phyloP scores from a whole-genome alignment of 1,140 invertebrate genomes.

The Pogonomyrmex barbatus region DNA sequence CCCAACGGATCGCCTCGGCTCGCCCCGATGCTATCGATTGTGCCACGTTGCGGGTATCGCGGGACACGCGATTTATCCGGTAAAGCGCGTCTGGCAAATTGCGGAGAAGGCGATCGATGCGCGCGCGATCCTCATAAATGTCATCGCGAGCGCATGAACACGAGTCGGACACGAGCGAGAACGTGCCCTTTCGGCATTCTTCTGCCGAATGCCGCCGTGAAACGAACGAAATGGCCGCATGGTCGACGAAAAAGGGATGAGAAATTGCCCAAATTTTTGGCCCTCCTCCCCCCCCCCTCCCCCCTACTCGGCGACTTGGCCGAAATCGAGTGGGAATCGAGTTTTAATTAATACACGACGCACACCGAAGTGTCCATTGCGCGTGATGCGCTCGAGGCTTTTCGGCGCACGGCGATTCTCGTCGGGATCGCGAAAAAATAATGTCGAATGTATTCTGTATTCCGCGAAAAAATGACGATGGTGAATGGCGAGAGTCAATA shows the following conservation, averaged over 20 bases:
- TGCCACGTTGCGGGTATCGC: slow-evolving; percentile 32
- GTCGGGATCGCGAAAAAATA: background rate
- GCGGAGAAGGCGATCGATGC: slow-evolving; percentile 35
- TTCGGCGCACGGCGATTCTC: background rate
- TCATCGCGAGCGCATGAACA: slow-evolving; percentile 38
- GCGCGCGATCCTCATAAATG: slow-evolving; percentile 53
- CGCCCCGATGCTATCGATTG: slow-evolving; percentile 26
- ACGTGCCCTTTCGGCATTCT: background rate
- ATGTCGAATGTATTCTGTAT: background rate
- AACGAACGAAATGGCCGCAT: background rate
- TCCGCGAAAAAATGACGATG: slow-evolving; percentile 6
- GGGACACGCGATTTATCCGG: slow-evolving; percentile 47
- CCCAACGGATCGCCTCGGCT: background rate
- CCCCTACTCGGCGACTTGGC: background rate
- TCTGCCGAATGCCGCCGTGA: background rate
- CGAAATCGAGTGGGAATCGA: background rate
- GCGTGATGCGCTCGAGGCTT: background rate
- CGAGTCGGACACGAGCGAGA: background rate
- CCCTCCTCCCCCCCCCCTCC: background rate
- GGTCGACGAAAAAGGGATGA: background rate
- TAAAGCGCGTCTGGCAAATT: slow-evolving; percentile 30
- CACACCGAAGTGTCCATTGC: background rate
- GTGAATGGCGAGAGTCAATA: slow-evolving; percentile 1
- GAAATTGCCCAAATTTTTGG: background rate
- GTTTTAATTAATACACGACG: slow-evolving; percentile 10